A percentile compares a stretch with the other conserved stretches of the same genome.
phyloP scores from a whole-genome alignment of 2,888 invertebrate species.

The Belgica antarctica region DNA sequence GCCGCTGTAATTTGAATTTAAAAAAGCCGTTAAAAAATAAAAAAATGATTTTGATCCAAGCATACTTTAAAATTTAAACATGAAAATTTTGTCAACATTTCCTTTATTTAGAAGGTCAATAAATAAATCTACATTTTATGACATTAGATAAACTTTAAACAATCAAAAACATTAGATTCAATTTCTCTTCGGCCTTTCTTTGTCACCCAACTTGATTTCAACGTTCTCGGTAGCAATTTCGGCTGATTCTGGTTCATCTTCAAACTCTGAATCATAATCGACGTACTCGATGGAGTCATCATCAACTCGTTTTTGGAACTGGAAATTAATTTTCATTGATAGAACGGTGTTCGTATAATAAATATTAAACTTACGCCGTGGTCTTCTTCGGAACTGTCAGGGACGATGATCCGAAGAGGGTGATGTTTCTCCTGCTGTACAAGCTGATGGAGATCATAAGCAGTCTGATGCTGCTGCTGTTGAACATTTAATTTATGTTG shows the following conservation, averaged over 20 bases:
- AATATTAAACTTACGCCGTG: slow-evolving; percentile 39
- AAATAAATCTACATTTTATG: neutral
- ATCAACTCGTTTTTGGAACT: neutral
- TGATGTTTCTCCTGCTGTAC: slow-evolving; percentile 51
- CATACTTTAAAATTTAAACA: neutral
- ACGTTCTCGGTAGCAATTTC: no score
- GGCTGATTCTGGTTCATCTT: neutral
- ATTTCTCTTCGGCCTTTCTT: neutral
- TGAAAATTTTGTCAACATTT: neutral
- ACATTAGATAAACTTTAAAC: neutral
- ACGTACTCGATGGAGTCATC: neutral
- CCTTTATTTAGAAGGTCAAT: neutral
- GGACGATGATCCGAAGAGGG: slow-evolving; percentile 57
- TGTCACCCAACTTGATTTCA: neutral
- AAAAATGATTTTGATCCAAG: neutral
- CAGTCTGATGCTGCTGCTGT: slow-evolving; percentile 48
- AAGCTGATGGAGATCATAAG: slow-evolving; percentile 52
- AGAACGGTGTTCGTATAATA: neutral
- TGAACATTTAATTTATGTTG: slow-evolving; percentile 45
- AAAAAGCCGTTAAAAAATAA: no score
- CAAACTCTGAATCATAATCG: neutral
- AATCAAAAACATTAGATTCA: neutral
- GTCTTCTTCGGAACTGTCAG: slow-evolving; percentile 57
- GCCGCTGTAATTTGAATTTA: neutral
- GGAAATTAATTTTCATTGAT: neutral